A percentile compares a stretch with the other conserved stretches of the same genome.
Evolutionary conservation across 1,140 invertebrate species (phyloP).

Genomic region (Anoplolepis gracilipes): DNA sequence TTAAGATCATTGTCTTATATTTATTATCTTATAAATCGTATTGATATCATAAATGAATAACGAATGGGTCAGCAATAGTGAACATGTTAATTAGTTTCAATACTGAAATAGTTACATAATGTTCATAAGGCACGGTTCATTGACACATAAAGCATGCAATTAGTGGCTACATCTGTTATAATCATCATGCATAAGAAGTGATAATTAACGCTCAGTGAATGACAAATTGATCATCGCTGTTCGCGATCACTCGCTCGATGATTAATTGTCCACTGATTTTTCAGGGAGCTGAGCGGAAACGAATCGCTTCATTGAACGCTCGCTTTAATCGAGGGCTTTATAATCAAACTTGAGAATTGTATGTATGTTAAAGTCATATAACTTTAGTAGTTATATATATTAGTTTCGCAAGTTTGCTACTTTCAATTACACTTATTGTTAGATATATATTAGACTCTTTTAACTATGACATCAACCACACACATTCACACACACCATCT

Average conservation of each 20-base stretch:
- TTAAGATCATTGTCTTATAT: background rate
- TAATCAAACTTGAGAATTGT: conserved; percentile 9
- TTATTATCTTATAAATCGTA: background rate
- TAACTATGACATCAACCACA: background rate
- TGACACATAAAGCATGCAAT: conserved; percentile 61
- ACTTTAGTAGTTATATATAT: background rate
- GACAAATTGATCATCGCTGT: conserved; percentile 66
- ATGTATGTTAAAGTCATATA: too few species aligned
- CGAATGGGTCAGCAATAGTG: background rate
- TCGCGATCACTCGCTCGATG: conserved; percentile 64
- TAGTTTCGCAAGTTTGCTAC: too few species aligned
- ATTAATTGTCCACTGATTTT: conserved; percentile 73
- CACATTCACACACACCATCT: background rate
- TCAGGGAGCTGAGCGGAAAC: conserved; percentile 73
- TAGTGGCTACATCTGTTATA: conserved; percentile 65
- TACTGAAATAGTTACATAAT: conserved; percentile 34
- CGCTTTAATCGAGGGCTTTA: conserved; percentile 46
- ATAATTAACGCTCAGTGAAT: conserved; percentile 68
- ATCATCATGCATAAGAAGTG: conserved; percentile 37
- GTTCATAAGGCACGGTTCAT: conserved; percentile 6
- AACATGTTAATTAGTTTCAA: conserved; percentile 63
- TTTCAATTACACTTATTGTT: background rate
- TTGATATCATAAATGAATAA: background rate
- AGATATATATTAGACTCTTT: background rate
- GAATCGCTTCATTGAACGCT: conserved; percentile 69